These are phyloP conservation scores for Portunus trituberculatus DNA, from an alignment of 1,140 invertebrate genomes.

Conservation along the genomic window DNA sequence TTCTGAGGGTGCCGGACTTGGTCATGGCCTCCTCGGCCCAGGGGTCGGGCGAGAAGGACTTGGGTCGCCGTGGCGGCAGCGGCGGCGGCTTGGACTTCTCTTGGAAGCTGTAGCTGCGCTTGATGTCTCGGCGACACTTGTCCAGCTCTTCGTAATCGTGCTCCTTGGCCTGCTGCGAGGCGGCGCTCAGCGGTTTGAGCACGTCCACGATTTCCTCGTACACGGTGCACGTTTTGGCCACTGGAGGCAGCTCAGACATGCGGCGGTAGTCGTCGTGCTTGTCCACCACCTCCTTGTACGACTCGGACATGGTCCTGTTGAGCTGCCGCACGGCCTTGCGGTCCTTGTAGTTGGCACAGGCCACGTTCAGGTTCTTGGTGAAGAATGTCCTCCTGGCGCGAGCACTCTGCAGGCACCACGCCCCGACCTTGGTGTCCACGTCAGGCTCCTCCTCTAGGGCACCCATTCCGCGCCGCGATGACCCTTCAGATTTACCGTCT, in stretches of 20 bases:
- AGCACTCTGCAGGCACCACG: slow-evolving; percentile 77
- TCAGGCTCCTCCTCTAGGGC: slow-evolving; percentile 76
- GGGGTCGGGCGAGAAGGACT: slow-evolving; percentile 77
- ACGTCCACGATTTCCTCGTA: slow-evolving; percentile 77
- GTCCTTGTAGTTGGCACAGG: slow-evolving; percentile 60
- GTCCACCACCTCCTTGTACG: slow-evolving; percentile 76
- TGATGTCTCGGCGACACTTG: slow-evolving; percentile 77
- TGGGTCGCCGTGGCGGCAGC: slow-evolving; percentile 75
- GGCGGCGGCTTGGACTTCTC: slow-evolving; percentile 77
- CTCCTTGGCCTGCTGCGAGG: slow-evolving; percentile 70
- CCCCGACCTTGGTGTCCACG: slow-evolving; percentile 75
- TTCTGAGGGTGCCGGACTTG: slow-evolving; percentile 75
- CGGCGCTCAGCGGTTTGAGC: slow-evolving; percentile 70
- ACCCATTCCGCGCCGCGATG: slow-evolving; percentile 58
- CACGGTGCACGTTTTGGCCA: slow-evolving; percentile 73
- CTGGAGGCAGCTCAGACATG: slow-evolving; percentile 70
- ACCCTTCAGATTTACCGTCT: slow-evolving; percentile 63
- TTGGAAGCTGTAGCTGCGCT: slow-evolving; percentile 77
- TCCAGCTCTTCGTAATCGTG: slow-evolving; percentile 77
- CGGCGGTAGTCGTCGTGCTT: slow-evolving; percentile 73
- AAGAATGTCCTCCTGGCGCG: slow-evolving; percentile 75
- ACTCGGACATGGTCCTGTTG: slow-evolving; percentile 77
- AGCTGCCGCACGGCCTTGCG: slow-evolving; percentile 61
- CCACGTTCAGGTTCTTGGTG: slow-evolving; percentile 72
- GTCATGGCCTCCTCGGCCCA: slow-evolving; percentile 74